Evolutionary conservation across 1,140 invertebrate species (phyloP), one percentile per base, ranked within the genome.

Genomic region (Ruditapes philippinarum): DNA sequence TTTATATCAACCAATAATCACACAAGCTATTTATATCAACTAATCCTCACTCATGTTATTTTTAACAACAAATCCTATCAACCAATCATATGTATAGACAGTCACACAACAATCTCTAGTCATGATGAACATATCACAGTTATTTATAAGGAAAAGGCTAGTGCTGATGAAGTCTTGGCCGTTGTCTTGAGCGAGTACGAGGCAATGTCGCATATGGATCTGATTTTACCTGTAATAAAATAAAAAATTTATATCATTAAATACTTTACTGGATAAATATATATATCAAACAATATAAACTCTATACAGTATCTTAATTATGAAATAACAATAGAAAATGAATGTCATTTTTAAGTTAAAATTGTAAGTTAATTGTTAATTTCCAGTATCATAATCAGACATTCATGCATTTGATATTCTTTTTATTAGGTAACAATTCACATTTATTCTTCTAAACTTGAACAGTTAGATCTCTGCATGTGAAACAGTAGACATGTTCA

Each of bases 141-240:
- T 40, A 17, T 14, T n/a, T 65, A 31, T 7, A n/a, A 42, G n/a
- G 70, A 25, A 40, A 68, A 88, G 74, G 22, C 42, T 88, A 88
- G n/a, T 22, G 60, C 38, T 88, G 85, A 70, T 88, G 28, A 3
- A 88, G 42, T 42, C 85, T 49, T 78, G 85, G 85, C 42, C 85
- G 74, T 38, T 88, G 74, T 40, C 85, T 79, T 62, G 85, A 65
- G 45, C 85, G 85, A 12, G 85, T 88, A 25, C 85, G 74, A 70
- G 85, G 85, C 57, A 88, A 19, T 49, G 85, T 88, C 9, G 85
- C 85, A 40, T 88, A 88, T 0, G 85, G 85, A 45, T 88, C 85
- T 38, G 85, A 45, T 33, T 79, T 79, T 42, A 88, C 85, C 85
- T 88, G 85, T 17, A 88, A 68, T 51, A 14, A 65, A 28, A 22